Evolutionary conservation across 2,888 invertebrate species (phyloP).

Genomic region (Trichacis sp.): DNA sequence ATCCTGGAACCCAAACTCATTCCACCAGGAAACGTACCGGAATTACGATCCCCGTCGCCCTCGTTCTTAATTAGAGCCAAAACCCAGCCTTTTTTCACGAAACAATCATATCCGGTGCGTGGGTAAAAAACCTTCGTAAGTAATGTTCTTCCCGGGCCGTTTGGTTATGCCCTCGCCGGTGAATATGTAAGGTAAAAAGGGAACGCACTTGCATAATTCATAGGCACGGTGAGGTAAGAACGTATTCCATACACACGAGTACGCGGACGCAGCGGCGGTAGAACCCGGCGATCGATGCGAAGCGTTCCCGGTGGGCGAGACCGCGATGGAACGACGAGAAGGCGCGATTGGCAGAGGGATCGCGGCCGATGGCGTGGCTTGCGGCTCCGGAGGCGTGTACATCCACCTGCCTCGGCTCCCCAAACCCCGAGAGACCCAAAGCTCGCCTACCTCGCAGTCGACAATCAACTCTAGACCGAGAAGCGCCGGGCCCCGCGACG

Average conservation of each 20-base stretch:
- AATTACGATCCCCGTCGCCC: too few species aligned
- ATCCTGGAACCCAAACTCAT: too few species aligned
- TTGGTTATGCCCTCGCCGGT: neutral
- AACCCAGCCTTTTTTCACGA: too few species aligned
- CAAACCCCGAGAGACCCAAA: constrained; percentile 11
- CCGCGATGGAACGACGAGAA: neutral
- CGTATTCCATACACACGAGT: neutral
- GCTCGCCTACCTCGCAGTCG: constrained; percentile 13
- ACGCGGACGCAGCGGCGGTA: constrained; percentile 16
- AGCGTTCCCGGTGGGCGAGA: constrained; percentile 12
- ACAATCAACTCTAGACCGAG: neutral
- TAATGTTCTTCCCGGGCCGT: neutral
- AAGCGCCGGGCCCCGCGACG: neutral
- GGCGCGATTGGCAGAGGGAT: constrained; percentile 11
- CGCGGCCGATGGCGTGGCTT: constrained; percentile 9
- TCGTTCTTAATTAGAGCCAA: too few species aligned
- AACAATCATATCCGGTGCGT: too few species aligned
- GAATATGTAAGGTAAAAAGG: neutral
- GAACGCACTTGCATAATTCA: constrained; percentile 2
- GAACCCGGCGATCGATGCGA: constrained; percentile 11
- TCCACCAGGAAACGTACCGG: too few species aligned
- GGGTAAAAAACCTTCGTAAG: neutral
- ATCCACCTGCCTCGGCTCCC: constrained; percentile 27
- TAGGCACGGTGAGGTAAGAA: neutral
- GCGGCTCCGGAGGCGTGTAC: neutral